Evolutionary conservation across 2,797 vertebrate genomes (phyloP), one percentile per base, ranked within the genome.

Genomic region (Pempheris klunzingeri): DNA sequence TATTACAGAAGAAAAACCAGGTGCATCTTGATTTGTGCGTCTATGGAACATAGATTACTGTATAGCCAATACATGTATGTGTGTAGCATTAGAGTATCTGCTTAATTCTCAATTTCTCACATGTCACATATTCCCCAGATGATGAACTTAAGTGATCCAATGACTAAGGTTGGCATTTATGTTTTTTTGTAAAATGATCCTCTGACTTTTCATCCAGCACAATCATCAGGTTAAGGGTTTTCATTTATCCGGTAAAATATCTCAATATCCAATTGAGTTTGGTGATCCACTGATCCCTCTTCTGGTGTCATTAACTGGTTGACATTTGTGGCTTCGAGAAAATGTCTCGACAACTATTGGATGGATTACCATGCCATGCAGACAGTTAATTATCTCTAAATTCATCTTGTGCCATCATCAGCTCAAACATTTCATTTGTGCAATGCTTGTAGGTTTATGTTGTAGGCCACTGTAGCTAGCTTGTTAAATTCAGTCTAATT

Each of bases 341-440:
- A 63, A 57, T 62, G 77, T 73, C 28, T 30, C 15, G n/a, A 13
- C 60, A 59, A 46, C 30, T 75, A 32, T 32, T 64, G 46, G 9
- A 74, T 43, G 52, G 58, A 59, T 52, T 58, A 52, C 18, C 36
- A 26, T 66, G 34, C 7, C 32, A 59, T 13, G 8, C 26, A 58
- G 24, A 26, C 22, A 38, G 1, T n/a, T 44, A n/a, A n/a, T n/a
- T n/a, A n/a, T n/a, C n/a, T n/a, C n/a, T n/a, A n/a, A n/a, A n/a
- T 43, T 41, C 22, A 43, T 38, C 38, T 17, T 41, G 14, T 7
- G 1, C 2, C 13, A 38, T 38, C n/a, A 38, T 24, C 55, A n/a
- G 32, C 5, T 55, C 17, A 34, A 18, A 5, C 3, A 7, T 17
- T 28, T 1, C 28, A 17, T 26, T 13, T 49, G 13, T 52, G n/a